Evolutionary conservation across 2,888 invertebrate genomes (phyloP).

Genomic region (Catocala sponsa): DNA sequence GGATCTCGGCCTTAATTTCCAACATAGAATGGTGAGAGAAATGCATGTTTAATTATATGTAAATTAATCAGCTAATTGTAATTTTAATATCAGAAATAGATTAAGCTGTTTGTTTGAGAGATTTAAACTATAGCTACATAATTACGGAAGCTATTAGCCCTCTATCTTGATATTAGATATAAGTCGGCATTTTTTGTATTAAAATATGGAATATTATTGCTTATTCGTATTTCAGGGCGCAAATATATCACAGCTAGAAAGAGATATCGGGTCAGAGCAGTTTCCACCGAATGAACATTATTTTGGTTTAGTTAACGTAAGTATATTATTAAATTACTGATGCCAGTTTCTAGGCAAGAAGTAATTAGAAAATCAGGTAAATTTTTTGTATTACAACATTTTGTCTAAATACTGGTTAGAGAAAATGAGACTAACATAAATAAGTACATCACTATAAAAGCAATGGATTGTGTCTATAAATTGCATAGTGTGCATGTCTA

Average conservation of each 20-base stretch:
- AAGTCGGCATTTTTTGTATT: slow-evolving; percentile 50
- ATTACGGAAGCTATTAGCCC: slow-evolving; percentile 19
- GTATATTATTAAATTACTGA: slow-evolving; percentile 56
- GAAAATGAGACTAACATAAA: no score
- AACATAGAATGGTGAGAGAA: slow-evolving; percentile 86
- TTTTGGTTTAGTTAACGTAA: slow-evolving; percentile 99
- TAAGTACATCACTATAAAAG: no score
- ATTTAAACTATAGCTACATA: slow-evolving; percentile 13
- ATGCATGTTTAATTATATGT: slow-evolving; percentile 56
- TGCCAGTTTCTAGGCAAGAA: no score
- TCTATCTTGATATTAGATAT: slow-evolving; percentile 23
- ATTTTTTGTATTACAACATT: no score
- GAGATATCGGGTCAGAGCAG: slow-evolving; percentile 99
- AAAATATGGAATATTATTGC: slow-evolving; percentile 10
- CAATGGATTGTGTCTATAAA: no score
- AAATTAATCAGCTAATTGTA: slow-evolving; percentile 50
- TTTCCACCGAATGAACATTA: slow-evolving; percentile 99
- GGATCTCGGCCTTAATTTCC: slow-evolving; percentile 88
- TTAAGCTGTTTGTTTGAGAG: slow-evolving; percentile 16
- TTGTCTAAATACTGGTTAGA: no score
- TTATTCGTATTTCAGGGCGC: slow-evolving; percentile 92
- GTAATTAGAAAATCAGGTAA: no score
- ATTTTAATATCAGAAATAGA: slow-evolving; percentile 20
- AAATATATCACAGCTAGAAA: slow-evolving; percentile 99
- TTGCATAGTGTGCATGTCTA: no score